Conservation (phyloP, 2,797 vertebrate genomes). For the Onychomys arenicola region DNA sequence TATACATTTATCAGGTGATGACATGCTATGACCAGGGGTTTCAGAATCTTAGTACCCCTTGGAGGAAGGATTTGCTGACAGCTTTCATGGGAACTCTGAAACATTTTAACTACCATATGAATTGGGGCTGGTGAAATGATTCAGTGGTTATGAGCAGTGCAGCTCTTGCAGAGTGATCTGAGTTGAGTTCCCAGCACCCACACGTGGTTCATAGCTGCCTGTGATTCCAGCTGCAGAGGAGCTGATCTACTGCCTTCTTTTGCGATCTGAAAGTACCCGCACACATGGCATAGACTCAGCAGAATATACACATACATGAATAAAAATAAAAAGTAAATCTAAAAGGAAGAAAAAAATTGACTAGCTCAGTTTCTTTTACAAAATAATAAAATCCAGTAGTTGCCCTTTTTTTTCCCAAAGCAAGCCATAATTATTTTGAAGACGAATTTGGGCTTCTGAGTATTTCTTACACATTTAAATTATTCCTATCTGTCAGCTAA, state of each 20-base stretch:
- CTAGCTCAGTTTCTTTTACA: background rate
- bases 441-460: background rate
- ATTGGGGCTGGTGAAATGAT: background rate
- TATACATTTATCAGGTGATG: background rate
- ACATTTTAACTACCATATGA: background rate
- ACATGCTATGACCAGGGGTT: background rate
- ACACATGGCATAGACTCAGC: background rate
- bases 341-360: background rate
- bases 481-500: conserved; percentile 6
- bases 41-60: background rate
- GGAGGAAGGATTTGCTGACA: background rate
- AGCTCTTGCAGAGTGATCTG: background rate
- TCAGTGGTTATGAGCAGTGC: background rate
- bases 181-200: background rate
- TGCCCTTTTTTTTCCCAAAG: background rate
- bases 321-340: background rate
- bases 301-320: background rate
- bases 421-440: conserved; percentile 32
- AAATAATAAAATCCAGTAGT: background rate
- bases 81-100: background rate
- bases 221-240: background rate
- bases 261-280: background rate
- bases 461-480: conserved; percentile 25
- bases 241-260: background rate
- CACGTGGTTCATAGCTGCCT: too few species aligned